Conservation (phyloP, 2,113 vertebrate genomes). For the Lota lota region DNA sequence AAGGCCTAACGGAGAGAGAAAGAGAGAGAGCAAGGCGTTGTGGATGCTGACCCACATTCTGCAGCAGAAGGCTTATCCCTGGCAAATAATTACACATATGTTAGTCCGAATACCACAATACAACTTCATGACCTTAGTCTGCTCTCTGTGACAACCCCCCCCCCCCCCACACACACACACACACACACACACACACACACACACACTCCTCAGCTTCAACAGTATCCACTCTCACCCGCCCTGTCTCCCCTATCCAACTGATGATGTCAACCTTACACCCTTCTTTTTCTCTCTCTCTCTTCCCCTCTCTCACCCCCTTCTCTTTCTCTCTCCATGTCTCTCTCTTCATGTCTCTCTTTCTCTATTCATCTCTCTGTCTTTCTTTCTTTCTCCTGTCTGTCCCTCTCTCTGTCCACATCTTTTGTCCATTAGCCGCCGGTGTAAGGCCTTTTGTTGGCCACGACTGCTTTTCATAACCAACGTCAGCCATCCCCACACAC, state of each 20-base stretch:
- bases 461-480: constrained; percentile 30
- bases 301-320: no score
- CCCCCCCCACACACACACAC: background rate
- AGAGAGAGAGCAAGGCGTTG: constrained; percentile 15
- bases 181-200: no score
- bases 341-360: background rate
- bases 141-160: constrained; percentile 37
- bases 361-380: background rate
- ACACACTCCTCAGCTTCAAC: no score
- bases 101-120: constrained; percentile 6
- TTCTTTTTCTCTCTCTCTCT: no score
- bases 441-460: no score
- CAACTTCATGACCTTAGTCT: constrained; percentile 37
- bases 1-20: constrained; percentile 25
- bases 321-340: background rate
- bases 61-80: constrained; percentile 30
- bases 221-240: no score
- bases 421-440: no score
- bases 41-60: constrained; percentile 54
- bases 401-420: background rate
- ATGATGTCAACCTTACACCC: no score
- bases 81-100: constrained; percentile 19
- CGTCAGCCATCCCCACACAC: constrained; percentile 24
- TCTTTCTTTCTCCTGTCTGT: background rate
- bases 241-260: no score